Evolutionary conservation across 2,888 invertebrate species (phyloP).

Genomic region (Diarsia rubi): DNA sequence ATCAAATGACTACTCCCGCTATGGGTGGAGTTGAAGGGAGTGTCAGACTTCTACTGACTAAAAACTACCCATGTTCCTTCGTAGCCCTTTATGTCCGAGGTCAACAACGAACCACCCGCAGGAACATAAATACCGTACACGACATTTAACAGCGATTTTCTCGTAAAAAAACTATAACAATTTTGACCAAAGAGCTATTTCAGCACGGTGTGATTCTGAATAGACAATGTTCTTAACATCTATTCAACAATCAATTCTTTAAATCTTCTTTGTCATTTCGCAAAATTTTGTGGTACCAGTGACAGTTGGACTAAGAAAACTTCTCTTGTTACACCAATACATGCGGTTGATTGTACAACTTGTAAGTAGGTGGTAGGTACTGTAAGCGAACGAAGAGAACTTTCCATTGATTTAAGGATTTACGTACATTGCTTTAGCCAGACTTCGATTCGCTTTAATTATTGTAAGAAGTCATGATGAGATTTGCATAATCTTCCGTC

Average conservation of each 20-base stretch:
- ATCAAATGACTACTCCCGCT: too few relatives aligned
- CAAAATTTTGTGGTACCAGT: background rate
- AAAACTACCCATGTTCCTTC: too few relatives aligned
- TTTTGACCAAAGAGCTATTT: background rate
- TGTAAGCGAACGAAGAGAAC: background rate
- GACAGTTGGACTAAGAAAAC: background rate
- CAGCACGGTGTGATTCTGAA: background rate
- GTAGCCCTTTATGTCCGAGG: too few relatives aligned
- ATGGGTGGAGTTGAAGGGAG: too few relatives aligned
- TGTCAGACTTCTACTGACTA: too few relatives aligned
- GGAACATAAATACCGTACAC: background rate
- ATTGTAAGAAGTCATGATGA: conserved; percentile 5
- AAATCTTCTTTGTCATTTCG: background rate
- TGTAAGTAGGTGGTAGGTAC: background rate
- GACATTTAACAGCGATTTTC: background rate
- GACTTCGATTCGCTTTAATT: conserved; percentile 6
- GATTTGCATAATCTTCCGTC: conserved; percentile 25
- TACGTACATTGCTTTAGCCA: conserved; percentile 16
- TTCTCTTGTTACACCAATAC: background rate
- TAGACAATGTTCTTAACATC: background rate
- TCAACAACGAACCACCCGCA: too few relatives aligned
- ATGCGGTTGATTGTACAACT: conserved; percentile 1
- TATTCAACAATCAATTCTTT: background rate
- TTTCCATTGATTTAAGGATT: conserved; percentile 16
- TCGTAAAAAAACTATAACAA: background rate